Conservation (phyloP, 2,113 vertebrate species). For the Paedocypris sp. region DNA sequence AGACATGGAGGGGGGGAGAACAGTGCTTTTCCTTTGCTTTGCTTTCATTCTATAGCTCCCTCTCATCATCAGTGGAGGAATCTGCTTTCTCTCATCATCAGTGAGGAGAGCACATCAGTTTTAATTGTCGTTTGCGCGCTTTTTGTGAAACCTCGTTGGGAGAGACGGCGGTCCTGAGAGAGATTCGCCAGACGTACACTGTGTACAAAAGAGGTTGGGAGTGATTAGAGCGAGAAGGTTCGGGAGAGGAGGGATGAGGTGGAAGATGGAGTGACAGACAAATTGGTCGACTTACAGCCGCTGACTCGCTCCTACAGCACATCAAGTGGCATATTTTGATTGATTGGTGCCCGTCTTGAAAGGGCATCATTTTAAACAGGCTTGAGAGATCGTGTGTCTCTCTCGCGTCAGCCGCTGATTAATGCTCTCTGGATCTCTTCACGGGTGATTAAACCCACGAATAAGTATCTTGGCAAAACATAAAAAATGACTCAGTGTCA, state of each 20-base stretch:
- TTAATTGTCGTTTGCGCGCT: conserved; percentile 61
- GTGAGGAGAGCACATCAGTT: conserved; percentile 51
- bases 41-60: conserved; percentile 37
- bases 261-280: conserved; percentile 3
- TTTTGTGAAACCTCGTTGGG: conserved; percentile 55
- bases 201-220: background rate
- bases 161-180: conserved; percentile 46
- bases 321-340: conserved; percentile 43
- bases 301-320: background rate
- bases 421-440: conserved; percentile 52
- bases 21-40: conserved; percentile 49
- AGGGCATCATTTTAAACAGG: conserved; percentile 13
- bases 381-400: conserved; percentile 5
- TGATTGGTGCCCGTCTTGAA: conserved; percentile 48
- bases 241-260: background rate
- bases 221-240: background rate
- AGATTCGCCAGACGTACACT: conserved; percentile 33
- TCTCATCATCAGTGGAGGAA: conserved; percentile 45
- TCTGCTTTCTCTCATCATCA: no score
- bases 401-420: conserved; percentile 47
- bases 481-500: conserved; percentile 21
- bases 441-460: conserved; percentile 48
- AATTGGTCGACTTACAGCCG: conserved; percentile 17
- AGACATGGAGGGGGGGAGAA: conserved; percentile 57
- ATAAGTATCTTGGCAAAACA: conserved; percentile 43